These are phyloP conservation scores for Aphelocoma californica DNA, from an alignment of 2,797 vertebrate species.

Conservation along the genomic window DNA sequence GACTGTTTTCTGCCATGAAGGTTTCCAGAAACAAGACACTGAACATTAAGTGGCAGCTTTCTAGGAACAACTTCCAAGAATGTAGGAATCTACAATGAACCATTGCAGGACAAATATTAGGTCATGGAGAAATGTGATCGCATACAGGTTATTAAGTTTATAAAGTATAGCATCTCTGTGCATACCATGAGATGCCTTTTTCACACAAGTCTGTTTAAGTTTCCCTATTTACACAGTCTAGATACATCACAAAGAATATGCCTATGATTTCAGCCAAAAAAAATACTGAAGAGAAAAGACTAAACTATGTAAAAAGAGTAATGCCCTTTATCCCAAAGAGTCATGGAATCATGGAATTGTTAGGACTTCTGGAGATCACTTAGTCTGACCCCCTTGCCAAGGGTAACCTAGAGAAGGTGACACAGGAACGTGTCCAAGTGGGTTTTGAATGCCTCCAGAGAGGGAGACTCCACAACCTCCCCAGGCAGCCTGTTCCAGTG, in stretches of 20 bases:
- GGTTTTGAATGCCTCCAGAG: not conserved
- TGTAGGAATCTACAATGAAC: not conserved
- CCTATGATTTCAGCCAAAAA: not conserved
- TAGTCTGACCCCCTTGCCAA: no score
- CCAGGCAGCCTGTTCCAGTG: not conserved
- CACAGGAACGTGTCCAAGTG: rapidly evolving
- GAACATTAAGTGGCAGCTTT: not conserved
- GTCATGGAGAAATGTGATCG: not conserved
- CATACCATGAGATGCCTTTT: not conserved
- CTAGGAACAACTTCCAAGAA: not conserved
- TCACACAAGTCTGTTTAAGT: not conserved
- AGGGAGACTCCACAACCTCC: no score
- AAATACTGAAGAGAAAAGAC: not conserved
- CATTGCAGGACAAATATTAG: not conserved
- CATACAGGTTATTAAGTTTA: not conserved
- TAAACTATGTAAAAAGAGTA: not conserved
- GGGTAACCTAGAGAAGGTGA: not conserved
- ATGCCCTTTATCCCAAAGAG: not conserved
- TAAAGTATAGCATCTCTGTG: not conserved
- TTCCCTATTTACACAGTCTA: not conserved
- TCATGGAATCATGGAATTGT: not conserved
- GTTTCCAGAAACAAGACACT: not conserved
- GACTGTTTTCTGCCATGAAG: not conserved
- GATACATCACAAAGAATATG: not conserved
- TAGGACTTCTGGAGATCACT: not conserved